These are phyloP conservation scores for Xiphias gladius DNA, from an alignment of 2,113 vertebrate genomes.

Conservation along the genomic window DNA sequence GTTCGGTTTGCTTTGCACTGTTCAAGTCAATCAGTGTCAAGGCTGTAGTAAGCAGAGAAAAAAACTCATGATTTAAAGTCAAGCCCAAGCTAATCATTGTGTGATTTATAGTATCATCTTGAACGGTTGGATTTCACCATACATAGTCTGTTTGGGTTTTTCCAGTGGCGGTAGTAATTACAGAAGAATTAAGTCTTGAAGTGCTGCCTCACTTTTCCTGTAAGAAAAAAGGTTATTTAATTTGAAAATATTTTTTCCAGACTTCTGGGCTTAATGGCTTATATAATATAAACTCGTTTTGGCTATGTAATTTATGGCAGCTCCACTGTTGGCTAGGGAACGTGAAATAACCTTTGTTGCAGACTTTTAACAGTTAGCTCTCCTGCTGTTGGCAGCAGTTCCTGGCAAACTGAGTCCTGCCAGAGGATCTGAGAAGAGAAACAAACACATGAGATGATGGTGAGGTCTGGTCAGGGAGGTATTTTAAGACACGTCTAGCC, in stretches of 20 bases:
- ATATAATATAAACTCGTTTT: slow-evolving; percentile 13
- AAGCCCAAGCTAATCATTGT: not conserved
- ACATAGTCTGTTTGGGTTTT: slow-evolving; percentile 1
- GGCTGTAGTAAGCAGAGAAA: not conserved
- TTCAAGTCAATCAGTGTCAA: slow-evolving; percentile 33
- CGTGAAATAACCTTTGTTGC: not conserved
- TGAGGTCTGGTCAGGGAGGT: not conserved
- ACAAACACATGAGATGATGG: not conserved
- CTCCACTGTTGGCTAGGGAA: not conserved
- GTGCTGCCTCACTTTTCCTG: not conserved
- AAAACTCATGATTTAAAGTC: slow-evolving; percentile 6
- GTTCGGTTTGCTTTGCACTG: not conserved
- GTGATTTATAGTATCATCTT: not conserved
- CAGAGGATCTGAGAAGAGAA: not conserved
- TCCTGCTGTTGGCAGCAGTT: not conserved
- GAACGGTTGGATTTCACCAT: not conserved
- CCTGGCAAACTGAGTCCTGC: not conserved
- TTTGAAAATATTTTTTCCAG: slow-evolving; percentile 1
- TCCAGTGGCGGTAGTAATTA: slow-evolving; percentile 4
- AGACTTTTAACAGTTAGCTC: not conserved
- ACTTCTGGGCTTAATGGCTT: slow-evolving; percentile 4
- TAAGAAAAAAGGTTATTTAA: slow-evolving; percentile 1
- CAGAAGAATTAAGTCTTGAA: slow-evolving; percentile 22
- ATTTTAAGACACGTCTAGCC: not conserved
- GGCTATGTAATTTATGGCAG: not conserved